phyloP scores from a whole-genome alignment of 2,888 invertebrate genomes.

The Abrostola tripartita region DNA sequence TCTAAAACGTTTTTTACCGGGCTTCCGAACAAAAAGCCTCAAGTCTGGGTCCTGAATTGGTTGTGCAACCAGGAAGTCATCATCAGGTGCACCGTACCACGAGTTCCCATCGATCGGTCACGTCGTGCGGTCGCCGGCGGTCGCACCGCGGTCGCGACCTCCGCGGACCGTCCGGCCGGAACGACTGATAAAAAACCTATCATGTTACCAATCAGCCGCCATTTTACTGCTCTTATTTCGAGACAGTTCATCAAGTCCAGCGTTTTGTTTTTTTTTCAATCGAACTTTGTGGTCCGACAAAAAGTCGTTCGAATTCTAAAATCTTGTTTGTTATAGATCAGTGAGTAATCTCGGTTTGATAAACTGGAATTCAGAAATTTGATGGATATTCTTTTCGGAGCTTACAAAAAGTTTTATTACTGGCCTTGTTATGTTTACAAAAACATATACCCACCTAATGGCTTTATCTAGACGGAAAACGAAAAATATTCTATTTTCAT shows the following conservation, averaged over 20 bases:
- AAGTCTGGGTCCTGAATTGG: slow-evolving; percentile 37
- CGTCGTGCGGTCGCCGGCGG: slow-evolving; percentile 68
- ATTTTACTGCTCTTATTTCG: slow-evolving; percentile 71
- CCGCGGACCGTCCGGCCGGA: slow-evolving; percentile 69
- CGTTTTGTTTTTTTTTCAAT: slow-evolving; percentile 50
- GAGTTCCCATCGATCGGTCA: slow-evolving; percentile 76
- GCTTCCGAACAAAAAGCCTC: slow-evolving; percentile 17
- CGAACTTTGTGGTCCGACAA: slow-evolving; percentile 38
- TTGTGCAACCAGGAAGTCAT: slow-evolving; percentile 69
- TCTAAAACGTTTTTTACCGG: background rate
- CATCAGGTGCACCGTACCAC: slow-evolving; percentile 61
- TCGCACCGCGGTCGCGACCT: slow-evolving; percentile 74
- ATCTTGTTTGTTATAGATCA: slow-evolving; percentile 43
- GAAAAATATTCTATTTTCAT: background rate
- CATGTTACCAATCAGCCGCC: slow-evolving; percentile 72
- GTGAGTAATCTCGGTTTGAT: slow-evolving; percentile 46
- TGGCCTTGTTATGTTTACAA: slow-evolving; percentile 18
- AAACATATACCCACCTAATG: slow-evolving; percentile 5
- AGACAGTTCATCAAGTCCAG: slow-evolving; percentile 73
- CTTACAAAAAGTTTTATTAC: slow-evolving; percentile 17
- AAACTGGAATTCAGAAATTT: slow-evolving; percentile 36
- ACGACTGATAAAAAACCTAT: slow-evolving; percentile 73
- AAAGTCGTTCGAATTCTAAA: slow-evolving; percentile 50
- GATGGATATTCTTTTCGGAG: slow-evolving; percentile 16
- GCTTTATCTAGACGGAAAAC: slow-evolving; percentile 4